Conservation (phyloP, 1,140 invertebrate genomes). For the Drosophila melanogaster region Release_6_plus_ISO1_MT NT_033779.5:17022001-17022500, state of each 20-base stretch:
- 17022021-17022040: too few species aligned
- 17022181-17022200: not conserved
- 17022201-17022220: conserved; percentile 5
- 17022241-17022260: conserved; percentile 79
- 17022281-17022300: conserved; percentile 70
- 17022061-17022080: too few species aligned
- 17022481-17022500: conserved; percentile 80
- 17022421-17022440: conserved; percentile 70
- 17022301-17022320: conserved; percentile 29
- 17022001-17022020: too few species aligned
- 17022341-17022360: conserved; percentile 63
- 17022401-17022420: conserved; percentile 42
- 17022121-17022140: not conserved
- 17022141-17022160: conserved; percentile 18
- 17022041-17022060: too few species aligned
- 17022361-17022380: conserved; percentile 37
- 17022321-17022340: conserved; percentile 41
- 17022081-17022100: too few species aligned
- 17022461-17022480: conserved; percentile 83
- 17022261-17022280: conserved; percentile 75
- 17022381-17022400: conserved; percentile 29
- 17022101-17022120: too few species aligned
- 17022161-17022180: conserved; percentile 15
- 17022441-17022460: conserved; percentile 64
- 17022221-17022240: conserved; percentile 75